Evolutionary conservation across 2,113 vertebrate species (phyloP).

Genomic region (Cavia porcellus): DNA sequence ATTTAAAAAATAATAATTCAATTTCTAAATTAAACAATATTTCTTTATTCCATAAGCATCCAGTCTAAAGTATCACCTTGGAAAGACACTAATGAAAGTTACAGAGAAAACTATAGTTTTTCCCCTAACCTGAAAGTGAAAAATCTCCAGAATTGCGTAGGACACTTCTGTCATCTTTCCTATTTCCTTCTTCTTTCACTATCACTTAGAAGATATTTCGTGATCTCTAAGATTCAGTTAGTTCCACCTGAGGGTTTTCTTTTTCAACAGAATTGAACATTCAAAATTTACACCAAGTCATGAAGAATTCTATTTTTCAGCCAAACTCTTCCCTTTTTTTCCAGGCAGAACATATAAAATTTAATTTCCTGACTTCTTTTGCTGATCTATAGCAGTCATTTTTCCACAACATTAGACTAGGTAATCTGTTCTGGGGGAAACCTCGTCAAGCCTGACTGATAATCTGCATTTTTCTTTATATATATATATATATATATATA

Average conservation of each 20-base stretch:
- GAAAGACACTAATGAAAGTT: neutral
- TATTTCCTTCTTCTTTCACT: neutral
- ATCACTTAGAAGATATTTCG: neutral
- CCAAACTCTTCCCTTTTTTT: conserved; percentile 46
- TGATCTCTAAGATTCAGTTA: neutral
- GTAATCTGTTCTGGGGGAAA: conserved; percentile 85
- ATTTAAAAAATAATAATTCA: neutral
- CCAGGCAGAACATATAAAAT: conserved; percentile 79
- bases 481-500: conserved; percentile 32
- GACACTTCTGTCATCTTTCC: neutral
- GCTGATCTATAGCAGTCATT: conserved; percentile 84
- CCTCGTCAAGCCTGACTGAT: conserved; percentile 80
- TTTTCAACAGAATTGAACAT: conserved; percentile 68
- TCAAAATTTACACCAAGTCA: conserved; percentile 73
- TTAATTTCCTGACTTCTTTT: conserved; percentile 85
- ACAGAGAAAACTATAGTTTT: neutral
- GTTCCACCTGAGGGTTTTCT: neutral
- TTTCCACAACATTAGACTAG: conserved; percentile 87
- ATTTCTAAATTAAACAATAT: neutral
- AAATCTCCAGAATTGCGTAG: neutral
- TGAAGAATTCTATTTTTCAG: conserved; percentile 79
- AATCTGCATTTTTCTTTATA: conserved; percentile 81
- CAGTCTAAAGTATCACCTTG: neutral
- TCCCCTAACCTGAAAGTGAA: neutral
- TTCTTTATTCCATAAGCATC: neutral